phyloP scores from a whole-genome alignment of 2,888 invertebrate species.

The Galeruca laticollis region DNA sequence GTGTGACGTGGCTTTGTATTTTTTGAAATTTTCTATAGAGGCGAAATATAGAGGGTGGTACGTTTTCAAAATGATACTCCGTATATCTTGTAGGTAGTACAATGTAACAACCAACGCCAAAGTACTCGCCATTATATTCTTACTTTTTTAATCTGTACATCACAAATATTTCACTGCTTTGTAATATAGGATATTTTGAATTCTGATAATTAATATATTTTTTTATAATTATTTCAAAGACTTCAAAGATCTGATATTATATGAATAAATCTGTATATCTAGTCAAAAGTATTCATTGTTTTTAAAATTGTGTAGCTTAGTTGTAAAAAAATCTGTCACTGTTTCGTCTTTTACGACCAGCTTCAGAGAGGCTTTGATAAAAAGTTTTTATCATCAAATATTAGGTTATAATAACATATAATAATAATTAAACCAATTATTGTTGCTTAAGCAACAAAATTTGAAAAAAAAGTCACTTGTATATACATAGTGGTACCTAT shows the following conservation, averaged over 20 bases:
- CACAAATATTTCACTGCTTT: too few species aligned
- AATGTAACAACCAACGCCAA: too few species aligned
- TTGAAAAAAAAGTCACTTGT: conserved; percentile 5
- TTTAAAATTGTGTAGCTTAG: background rate
- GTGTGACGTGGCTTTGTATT: too few species aligned
- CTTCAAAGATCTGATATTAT: conserved; percentile 31
- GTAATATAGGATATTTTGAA: too few species aligned
- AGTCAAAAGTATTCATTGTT: conserved; percentile 23
- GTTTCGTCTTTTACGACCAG: background rate
- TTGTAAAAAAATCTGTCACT: background rate
- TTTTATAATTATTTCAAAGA: conserved; percentile 18
- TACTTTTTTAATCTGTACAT: too few species aligned
- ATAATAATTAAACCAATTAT: background rate
- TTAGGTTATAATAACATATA: background rate
- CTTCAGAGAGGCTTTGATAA: background rate
- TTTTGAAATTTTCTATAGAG: too few species aligned
- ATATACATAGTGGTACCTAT: conserved; percentile 8
- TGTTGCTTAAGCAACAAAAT: background rate
- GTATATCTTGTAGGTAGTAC: background rate
- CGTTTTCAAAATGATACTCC: too few species aligned
- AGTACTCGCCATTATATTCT: background rate
- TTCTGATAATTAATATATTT: too few species aligned
- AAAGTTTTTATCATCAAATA: background rate
- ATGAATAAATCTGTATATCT: conserved; percentile 12
- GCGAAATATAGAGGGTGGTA: too few species aligned